Evolutionary conservation across 2,888 invertebrate genomes (phyloP).

Genomic region (Himalopsyche kuldschensis): DNA sequence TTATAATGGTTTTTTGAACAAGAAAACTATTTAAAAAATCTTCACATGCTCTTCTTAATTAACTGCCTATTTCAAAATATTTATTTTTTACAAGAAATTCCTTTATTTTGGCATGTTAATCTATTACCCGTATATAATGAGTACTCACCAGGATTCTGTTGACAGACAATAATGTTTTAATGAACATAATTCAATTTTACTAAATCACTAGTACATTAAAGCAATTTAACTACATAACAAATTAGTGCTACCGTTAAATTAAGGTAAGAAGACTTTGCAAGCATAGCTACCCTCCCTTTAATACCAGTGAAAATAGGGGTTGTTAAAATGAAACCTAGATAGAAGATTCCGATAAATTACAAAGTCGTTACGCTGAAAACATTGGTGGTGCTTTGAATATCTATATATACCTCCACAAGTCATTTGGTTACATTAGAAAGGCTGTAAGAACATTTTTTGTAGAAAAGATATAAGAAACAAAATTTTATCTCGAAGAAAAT

Average conservation of each 20-base stretch:
- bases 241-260: constrained; percentile 6
- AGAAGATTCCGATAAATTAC: constrained; percentile 25
- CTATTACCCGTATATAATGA: too few species aligned
- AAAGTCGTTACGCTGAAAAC: constrained; percentile 23
- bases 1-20: too few species aligned
- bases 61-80: too few species aligned
- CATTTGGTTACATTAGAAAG: not conserved
- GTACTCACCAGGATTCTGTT: not conserved
- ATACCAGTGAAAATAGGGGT: constrained; percentile 4
- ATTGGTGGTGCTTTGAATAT: not conserved
- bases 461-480: too few species aligned
- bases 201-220: not conserved
- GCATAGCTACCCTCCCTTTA: not conserved
- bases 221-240: constrained; percentile 6
- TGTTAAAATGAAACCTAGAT: constrained; percentile 18
- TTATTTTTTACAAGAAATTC: too few species aligned
- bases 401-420: not conserved
- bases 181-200: not conserved
- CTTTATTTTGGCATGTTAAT: too few species aligned
- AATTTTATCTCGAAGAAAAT: too few species aligned
- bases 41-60: too few species aligned
- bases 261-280: constrained; percentile 2
- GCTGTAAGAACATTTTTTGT: not conserved
- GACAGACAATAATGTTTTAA: not conserved
- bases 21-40: too few species aligned